Conservation (phyloP, 2,888 invertebrate species). For the Carpatolechia fugitivella region DNA sequence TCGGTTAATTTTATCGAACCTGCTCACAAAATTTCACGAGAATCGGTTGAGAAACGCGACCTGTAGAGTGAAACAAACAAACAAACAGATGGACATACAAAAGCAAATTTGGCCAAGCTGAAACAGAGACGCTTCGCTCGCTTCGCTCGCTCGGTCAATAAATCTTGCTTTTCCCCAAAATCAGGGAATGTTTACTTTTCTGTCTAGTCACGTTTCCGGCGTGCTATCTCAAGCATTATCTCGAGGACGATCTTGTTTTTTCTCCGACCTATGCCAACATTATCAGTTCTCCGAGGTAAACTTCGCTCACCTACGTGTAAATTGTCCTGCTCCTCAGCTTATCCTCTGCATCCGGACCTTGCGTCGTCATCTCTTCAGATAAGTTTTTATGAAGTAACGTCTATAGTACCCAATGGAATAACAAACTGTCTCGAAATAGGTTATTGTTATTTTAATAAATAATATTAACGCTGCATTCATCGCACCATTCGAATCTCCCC, state of each 20-base stretch:
- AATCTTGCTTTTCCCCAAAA: slow-evolving; percentile 20
- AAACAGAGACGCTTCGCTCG: too few species aligned
- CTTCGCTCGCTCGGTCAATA: too few species aligned
- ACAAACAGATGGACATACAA: too few species aligned
- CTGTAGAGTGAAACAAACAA: too few species aligned
- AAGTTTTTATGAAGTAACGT: slow-evolving; percentile 39
- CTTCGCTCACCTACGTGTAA: slow-evolving; percentile 58
- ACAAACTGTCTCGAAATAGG: slow-evolving; percentile 42
- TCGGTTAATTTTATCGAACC: too few species aligned
- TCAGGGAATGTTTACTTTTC: slow-evolving; percentile 12
- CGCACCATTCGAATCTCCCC: slow-evolving; percentile 55
- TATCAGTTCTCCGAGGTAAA: slow-evolving; percentile 50
- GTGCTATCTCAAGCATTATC: slow-evolving; percentile 52
- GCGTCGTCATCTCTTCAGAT: slow-evolving; percentile 34
- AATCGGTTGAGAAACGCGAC: too few species aligned
- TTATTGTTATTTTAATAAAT: slow-evolving; percentile 74
- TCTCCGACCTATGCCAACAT: slow-evolving; percentile 66
- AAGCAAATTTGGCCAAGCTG: too few species aligned
- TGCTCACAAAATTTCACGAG: too few species aligned
- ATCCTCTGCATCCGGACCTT: slow-evolving; percentile 54
- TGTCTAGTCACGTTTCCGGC: slow-evolving; percentile 40
- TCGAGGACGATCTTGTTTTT: slow-evolving; percentile 51
- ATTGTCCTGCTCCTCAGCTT: slow-evolving; percentile 50
- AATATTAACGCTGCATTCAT: slow-evolving; percentile 64
- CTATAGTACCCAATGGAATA: slow-evolving; percentile 43